These are phyloP conservation scores for Buceros bicornis DNA, from an alignment of 2,797 vertebrate species.

Conservation along the genomic window DNA sequence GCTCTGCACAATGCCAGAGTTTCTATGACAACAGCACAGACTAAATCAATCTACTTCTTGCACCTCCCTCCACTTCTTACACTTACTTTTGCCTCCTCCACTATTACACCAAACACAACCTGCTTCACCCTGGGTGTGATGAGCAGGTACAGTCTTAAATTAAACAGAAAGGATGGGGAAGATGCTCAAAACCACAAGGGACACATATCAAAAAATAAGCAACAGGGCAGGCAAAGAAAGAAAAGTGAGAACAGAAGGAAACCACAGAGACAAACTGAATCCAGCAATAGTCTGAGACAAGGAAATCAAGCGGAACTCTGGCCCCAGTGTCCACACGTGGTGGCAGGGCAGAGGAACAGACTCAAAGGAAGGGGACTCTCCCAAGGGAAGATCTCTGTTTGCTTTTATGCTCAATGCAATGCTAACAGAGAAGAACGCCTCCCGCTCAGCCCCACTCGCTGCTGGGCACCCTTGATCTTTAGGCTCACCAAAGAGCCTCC, in stretches of 20 bases:
- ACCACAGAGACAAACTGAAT: not conserved
- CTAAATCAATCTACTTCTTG: not conserved
- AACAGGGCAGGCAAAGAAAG: not conserved
- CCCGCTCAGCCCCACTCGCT: not conserved
- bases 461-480: not conserved
- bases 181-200: not conserved
- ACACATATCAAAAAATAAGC: not conserved
- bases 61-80: not conserved
- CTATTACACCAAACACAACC: not conserved
- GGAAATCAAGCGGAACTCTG: not conserved
- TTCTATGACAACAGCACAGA: not conserved
- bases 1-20: not conserved
- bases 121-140: not conserved
- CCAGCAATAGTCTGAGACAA: not conserved
- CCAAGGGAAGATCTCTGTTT: not conserved
- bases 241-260: not conserved
- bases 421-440: not conserved
- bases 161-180: not conserved
- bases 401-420: not conserved
- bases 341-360: accelerated
- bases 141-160: not conserved
- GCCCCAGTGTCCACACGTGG: accelerated
- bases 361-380: not conserved
- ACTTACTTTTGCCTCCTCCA: not conserved
- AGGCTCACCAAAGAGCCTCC: not conserved